Conservation (phyloP, 2,797 vertebrate genomes). For the Megalops cyprinoides region DNA sequence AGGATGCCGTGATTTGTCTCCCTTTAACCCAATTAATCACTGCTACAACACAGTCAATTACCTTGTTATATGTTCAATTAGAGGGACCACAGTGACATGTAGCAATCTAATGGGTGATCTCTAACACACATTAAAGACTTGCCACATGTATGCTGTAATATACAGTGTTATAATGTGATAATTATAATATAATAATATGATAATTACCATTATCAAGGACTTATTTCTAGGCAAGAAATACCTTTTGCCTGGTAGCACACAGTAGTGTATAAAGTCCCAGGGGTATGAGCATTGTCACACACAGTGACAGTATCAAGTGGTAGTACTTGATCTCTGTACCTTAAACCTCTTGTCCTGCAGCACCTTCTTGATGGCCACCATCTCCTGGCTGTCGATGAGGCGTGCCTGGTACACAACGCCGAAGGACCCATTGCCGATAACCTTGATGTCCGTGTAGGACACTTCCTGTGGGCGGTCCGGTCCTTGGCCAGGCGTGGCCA, state of each 20-base stretch:
- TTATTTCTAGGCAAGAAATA: background rate
- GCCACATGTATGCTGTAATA: too few relatives aligned
- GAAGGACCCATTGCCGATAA: conserved; percentile 92
- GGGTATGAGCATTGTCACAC: background rate
- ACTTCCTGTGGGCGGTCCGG: conserved; percentile 90
- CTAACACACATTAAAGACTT: too few relatives aligned
- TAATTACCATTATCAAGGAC: too few relatives aligned
- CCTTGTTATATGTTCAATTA: too few relatives aligned
- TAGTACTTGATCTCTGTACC: conserved; percentile 59
- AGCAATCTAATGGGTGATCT: too few relatives aligned
- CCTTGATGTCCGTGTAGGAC: conserved; percentile 93
- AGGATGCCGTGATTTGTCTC: too few relatives aligned
- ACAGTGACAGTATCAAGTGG: background rate
- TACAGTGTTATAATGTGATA: too few relatives aligned
- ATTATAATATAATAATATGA: too few relatives aligned
- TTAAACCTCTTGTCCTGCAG: conserved; percentile 94
- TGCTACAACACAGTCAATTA: too few relatives aligned
- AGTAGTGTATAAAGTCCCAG: background rate
- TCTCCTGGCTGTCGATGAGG: conserved; percentile 87
- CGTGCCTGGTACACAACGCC: conserved; percentile 92
- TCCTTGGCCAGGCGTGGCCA: conserved; percentile 89
- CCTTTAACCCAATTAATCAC: too few relatives aligned
- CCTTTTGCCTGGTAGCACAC: conserved; percentile 2
- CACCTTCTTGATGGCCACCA: conserved; percentile 95
- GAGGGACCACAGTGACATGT: too few relatives aligned